Conservation (phyloP, 2,888 invertebrate genomes). For the Harpalus rubripes region DNA sequence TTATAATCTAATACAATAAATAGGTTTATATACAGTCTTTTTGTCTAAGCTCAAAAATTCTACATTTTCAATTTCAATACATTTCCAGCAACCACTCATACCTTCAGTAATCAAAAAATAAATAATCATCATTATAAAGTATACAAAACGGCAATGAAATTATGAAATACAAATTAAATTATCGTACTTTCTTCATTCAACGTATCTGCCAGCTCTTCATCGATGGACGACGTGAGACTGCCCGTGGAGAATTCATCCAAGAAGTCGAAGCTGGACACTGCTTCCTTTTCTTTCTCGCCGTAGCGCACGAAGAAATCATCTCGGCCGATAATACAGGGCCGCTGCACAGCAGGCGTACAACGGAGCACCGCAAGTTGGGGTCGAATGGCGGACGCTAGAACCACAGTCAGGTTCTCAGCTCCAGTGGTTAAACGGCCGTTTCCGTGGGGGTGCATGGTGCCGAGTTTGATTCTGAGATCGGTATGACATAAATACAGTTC, state of each 20-base stretch:
- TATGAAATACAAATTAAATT: slow-evolving; percentile 23
- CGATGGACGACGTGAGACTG: slow-evolving; percentile 57
- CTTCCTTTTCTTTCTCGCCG: slow-evolving; percentile 88
- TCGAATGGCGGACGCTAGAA: slow-evolving; percentile 82
- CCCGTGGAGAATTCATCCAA: slow-evolving; percentile 80
- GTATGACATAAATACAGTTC: slow-evolving; percentile 70
- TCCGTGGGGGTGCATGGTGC: slow-evolving; percentile 78
- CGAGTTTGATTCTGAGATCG: slow-evolving; percentile 72
- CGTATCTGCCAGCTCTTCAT: slow-evolving; percentile 67
- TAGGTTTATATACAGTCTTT: slow-evolving; percentile 73
- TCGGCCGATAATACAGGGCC: slow-evolving; percentile 88
- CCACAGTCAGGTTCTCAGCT: slow-evolving; percentile 69
- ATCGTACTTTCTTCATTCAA: slow-evolving; percentile 70
- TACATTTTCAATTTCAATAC: slow-evolving; percentile 47
- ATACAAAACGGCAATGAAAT: slow-evolving; percentile 15
- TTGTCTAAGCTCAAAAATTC: slow-evolving; percentile 71
- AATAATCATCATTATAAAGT: slow-evolving; percentile 29
- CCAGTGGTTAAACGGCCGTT: slow-evolving; percentile 75
- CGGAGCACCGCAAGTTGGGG: slow-evolving; percentile 81
- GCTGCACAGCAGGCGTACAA: slow-evolving; percentile 74
- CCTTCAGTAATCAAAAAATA: slow-evolving; percentile 35
- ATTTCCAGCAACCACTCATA: slow-evolving; percentile 32
- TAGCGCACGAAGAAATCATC: slow-evolving; percentile 88
- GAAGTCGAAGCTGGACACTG: slow-evolving; percentile 90
- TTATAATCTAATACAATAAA: slow-evolving; percentile 64